These are phyloP conservation scores for Eulemur rubriventer DNA, from an alignment of 2,797 vertebrate genomes.

Conservation along the genomic window DNA sequence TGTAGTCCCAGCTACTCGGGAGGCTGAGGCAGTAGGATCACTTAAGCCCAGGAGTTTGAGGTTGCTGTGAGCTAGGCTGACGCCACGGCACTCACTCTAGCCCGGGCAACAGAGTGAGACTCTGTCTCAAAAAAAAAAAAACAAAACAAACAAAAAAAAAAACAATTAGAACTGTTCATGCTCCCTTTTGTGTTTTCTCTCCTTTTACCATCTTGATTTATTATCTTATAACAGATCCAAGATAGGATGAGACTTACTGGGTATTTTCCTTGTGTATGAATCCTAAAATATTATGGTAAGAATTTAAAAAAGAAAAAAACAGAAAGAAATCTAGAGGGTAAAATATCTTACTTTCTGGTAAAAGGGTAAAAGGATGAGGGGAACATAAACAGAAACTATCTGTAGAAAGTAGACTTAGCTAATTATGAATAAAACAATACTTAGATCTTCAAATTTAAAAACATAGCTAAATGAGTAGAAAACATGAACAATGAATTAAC, in stretches of 20 bases:
- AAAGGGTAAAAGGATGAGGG: background rate
- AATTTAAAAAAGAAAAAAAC: background rate
- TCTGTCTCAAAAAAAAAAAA: no score
- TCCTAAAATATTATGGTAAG: background rate
- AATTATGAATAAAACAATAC: constrained; percentile 1
- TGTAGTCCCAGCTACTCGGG: no score
- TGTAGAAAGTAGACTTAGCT: constrained; percentile 4
- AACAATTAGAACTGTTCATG: background rate
- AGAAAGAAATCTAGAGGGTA: background rate
- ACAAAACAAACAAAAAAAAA: background rate
- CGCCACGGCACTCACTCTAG: no score
- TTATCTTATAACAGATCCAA: background rate
- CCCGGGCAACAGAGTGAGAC: no score
- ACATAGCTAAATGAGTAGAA: background rate
- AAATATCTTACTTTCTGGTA: constrained; percentile 13
- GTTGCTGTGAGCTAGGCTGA: no score
- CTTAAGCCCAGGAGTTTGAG: no score
- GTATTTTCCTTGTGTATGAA: background rate
- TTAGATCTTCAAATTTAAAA: background rate
- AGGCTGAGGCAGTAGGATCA: no score
- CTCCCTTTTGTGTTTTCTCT: background rate
- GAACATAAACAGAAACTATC: background rate
- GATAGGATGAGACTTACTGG: background rate
- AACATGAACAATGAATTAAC: constrained; percentile 54
- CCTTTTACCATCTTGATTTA: constrained; percentile 1